Conservation (phyloP, 2,113 vertebrate genomes). For the Tenrec ecaudatus region DNA sequence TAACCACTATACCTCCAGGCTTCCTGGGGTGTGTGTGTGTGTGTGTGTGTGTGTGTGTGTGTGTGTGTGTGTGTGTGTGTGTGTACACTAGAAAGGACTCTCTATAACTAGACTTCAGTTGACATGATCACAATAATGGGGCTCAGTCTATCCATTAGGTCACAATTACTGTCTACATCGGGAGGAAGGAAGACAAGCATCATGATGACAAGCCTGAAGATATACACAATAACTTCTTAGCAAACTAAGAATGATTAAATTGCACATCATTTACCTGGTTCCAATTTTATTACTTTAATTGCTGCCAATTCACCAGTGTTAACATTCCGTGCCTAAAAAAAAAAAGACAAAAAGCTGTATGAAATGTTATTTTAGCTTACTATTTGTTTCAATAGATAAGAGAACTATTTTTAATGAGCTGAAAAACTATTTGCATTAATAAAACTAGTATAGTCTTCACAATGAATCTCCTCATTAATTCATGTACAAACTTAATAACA, state of each 20-base stretch:
- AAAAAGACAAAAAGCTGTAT: slow-evolving; percentile 54
- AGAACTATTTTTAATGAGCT: slow-evolving; percentile 40
- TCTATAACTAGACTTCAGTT: slow-evolving; percentile 19
- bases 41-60: too few relatives aligned
- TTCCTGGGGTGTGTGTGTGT: too few relatives aligned
- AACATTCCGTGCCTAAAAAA: slow-evolving; percentile 95
- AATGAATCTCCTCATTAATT: slow-evolving; percentile 31
- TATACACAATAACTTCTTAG: neutral
- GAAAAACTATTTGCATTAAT: neutral
- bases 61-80: too few relatives aligned
- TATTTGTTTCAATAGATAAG: slow-evolving; percentile 42
- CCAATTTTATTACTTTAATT: slow-evolving; percentile 99
- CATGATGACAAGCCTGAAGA: slow-evolving; percentile 25
- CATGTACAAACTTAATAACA: slow-evolving; percentile 30
- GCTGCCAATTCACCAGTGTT: slow-evolving; percentile 95
- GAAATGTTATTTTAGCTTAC: slow-evolving; percentile 42
- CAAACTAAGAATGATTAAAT: slow-evolving; percentile 51
- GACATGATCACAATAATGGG: neutral
- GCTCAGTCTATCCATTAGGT: neutral
- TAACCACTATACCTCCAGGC: too few relatives aligned
- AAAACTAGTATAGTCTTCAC: slow-evolving; percentile 5
- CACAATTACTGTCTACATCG: too few relatives aligned
- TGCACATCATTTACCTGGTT: slow-evolving; percentile 91
- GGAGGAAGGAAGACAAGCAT: neutral
- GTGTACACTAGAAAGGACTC: neutral